A percentile compares a stretch with the other conserved stretches of the same genome.
phyloP scores from a whole-genome alignment of 2,113 vertebrate genomes.

The Gymnocephalus cernua region DNA sequence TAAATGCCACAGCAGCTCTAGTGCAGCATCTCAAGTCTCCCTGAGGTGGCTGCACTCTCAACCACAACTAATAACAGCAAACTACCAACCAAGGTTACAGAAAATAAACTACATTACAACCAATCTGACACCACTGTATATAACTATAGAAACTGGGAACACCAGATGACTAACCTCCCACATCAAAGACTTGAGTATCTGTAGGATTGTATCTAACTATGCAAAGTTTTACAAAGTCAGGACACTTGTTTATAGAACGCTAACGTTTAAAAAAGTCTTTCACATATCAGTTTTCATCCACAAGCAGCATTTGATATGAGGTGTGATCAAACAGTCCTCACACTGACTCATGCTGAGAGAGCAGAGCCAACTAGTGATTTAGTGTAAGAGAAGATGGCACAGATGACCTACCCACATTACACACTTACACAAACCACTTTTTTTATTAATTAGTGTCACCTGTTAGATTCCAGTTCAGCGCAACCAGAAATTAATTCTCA shows the following conservation, averaged over 20 bases:
- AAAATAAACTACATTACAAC: constrained; percentile 19
- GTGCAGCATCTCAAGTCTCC: constrained; percentile 34
- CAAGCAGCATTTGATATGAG: constrained; percentile 14
- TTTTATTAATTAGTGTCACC: constrained; percentile 81
- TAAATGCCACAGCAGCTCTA: constrained; percentile 19
- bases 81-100: constrained; percentile 22
- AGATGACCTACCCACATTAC: constrained; percentile 12
- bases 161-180: not conserved
- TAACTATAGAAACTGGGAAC: constrained; percentile 14
- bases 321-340: constrained; percentile 15
- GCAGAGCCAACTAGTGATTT: constrained; percentile 37
- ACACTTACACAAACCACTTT: constrained; percentile 19
- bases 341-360: constrained; percentile 23
- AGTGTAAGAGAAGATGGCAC: constrained; percentile 52
- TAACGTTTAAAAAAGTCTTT: not conserved
- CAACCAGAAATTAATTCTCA: constrained; percentile 54
- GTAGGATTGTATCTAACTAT: not conserved
- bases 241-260: constrained; percentile 2
- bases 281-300: constrained; percentile 7
- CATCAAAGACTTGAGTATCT: constrained; percentile 10
- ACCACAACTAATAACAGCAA: constrained; percentile 17
- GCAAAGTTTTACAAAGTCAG: constrained; percentile 9
- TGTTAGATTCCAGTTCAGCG: constrained; percentile 77
- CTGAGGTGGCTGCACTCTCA: constrained; percentile 10
- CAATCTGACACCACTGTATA: constrained; percentile 21